Percentiles rank a stretch among this genome's conserved stretches.
These are phyloP conservation scores for Tetranychus cinnabarinus DNA, from an alignment of 1,140 invertebrate species.

Conservation along the genomic window DNA sequence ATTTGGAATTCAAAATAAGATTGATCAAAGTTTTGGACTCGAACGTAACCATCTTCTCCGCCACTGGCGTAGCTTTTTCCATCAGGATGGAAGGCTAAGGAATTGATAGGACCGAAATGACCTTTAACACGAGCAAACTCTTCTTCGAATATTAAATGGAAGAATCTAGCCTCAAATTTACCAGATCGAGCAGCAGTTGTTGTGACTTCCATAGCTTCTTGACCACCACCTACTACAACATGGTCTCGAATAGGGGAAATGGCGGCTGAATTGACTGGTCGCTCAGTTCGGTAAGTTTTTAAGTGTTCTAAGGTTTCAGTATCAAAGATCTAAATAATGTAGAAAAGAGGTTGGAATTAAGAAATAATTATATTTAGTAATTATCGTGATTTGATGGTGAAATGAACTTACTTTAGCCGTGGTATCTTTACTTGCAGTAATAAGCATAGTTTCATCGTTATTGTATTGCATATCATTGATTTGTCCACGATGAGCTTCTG, in stretches of 20 bases:
- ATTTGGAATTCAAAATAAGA: constrained; percentile 91
- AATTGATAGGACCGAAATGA: constrained; percentile 99
- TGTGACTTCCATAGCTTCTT: constrained; percentile 97
- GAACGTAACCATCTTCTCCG: constrained; percentile 93
- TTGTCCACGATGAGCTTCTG: constrained; percentile 48
- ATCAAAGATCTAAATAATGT: constrained; percentile 43
- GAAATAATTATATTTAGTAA: neutral
- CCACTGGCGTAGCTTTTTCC: constrained; percentile 89
- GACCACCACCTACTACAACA: constrained; percentile 81
- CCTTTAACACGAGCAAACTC: constrained; percentile 95
- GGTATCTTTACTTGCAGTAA: constrained; percentile 81
- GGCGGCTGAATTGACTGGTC: constrained; percentile 86
- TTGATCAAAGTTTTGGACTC: constrained; percentile 85
- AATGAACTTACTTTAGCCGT: constrained; percentile 43
- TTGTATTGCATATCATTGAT: constrained; percentile 91
- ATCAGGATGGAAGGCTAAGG: constrained; percentile 90
- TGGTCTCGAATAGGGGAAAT: constrained; percentile 83
- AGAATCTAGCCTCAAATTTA: constrained; percentile 95
- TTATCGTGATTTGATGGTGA: neutral
- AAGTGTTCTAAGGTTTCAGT: constrained; percentile 51
- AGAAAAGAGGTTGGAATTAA: constrained; percentile 7
- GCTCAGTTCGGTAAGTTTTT: constrained; percentile 86
- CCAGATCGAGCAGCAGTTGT: constrained; percentile 81
- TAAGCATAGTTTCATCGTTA: constrained; percentile 70
- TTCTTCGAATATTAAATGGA: constrained; percentile 96